These are phyloP conservation scores for Cryptoblepharus egeriae DNA, from an alignment of 2,797 vertebrate species.

Conservation along the genomic window DNA sequence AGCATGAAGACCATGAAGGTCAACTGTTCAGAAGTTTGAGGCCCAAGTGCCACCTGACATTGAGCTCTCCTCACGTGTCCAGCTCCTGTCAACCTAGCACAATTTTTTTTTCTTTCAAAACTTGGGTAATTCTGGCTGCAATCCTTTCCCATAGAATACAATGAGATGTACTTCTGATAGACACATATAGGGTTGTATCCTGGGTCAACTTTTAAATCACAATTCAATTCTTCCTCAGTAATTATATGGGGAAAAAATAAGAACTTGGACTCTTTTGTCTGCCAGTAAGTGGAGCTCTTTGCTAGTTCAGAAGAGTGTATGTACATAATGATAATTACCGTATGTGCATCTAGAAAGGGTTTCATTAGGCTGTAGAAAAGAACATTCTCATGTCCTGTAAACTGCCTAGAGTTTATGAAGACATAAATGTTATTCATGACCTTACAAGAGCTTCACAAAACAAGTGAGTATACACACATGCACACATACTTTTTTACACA, in stretches of 20 bases:
- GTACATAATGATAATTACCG: neutral
- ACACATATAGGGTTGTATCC: no score
- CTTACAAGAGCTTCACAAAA: neutral
- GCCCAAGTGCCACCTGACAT: no score
- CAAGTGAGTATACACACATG: no score
- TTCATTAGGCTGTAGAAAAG: neutral
- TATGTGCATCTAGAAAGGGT: neutral
- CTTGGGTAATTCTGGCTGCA: no score
- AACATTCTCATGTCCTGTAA: neutral
- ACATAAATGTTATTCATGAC: neutral
- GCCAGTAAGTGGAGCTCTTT: conserved; percentile 72
- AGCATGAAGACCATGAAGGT: no score
- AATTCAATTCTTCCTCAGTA: conserved; percentile 32
- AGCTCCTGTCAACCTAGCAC: no score
- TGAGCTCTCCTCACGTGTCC: no score
- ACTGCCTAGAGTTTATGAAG: neutral
- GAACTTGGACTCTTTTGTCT: conserved; percentile 29
- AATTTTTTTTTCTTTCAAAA: no score
- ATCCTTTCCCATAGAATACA: no score
- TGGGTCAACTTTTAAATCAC: conserved; percentile 1
- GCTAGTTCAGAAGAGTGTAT: conserved; percentile 41
- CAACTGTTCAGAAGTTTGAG: no score
- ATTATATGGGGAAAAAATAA: conserved; percentile 35
- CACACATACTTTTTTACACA: no score
- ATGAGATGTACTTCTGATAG: no score